Percentiles rank a stretch among this genome's conserved stretches.
Evolutionary conservation across 1,140 invertebrate species (phyloP).

Genomic region (Conus betulinus): DNA sequence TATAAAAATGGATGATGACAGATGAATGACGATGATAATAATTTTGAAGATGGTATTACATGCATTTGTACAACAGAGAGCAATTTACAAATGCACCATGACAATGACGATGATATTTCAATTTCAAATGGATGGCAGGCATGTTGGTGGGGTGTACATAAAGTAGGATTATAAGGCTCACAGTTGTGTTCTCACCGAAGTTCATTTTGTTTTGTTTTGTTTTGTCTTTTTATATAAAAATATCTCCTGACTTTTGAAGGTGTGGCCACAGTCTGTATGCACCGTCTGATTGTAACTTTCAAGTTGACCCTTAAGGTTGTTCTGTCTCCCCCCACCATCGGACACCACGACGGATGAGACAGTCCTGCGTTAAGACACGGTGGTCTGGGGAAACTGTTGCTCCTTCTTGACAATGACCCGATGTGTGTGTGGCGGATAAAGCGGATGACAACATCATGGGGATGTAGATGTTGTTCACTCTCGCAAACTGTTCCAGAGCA

Average conservation of each 20-base stretch:
- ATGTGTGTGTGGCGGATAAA: constrained; percentile 50
- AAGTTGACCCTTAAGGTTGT: constrained; percentile 9
- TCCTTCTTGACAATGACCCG: constrained; percentile 63
- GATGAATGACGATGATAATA: not conserved
- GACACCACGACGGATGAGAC: constrained; percentile 6
- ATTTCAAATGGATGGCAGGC: not conserved
- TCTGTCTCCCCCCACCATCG: constrained; percentile 29
- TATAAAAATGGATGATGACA: not conserved
- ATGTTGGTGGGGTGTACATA: constrained; percentile 3
- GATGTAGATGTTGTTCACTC: constrained; percentile 66
- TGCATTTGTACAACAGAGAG: not conserved
- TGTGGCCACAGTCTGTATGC: not conserved
- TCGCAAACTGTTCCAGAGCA: constrained; percentile 69
- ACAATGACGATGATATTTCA: not conserved
- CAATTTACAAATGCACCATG: not conserved
- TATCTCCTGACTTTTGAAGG: not conserved
- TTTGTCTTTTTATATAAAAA: not conserved
- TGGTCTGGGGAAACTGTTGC: constrained; percentile 45
- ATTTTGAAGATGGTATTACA: not conserved
- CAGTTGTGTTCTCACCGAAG: not conserved
- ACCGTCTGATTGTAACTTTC: not conserved
- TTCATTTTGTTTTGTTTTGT: not conserved
- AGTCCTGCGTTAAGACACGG: constrained; percentile 29
- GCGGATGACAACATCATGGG: constrained; percentile 51
- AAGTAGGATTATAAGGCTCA: constrained; percentile 13